These are phyloP conservation scores for Tychaedon coryphoeus DNA, from an alignment of 2,113 vertebrate genomes.

Conservation along the genomic window DNA sequence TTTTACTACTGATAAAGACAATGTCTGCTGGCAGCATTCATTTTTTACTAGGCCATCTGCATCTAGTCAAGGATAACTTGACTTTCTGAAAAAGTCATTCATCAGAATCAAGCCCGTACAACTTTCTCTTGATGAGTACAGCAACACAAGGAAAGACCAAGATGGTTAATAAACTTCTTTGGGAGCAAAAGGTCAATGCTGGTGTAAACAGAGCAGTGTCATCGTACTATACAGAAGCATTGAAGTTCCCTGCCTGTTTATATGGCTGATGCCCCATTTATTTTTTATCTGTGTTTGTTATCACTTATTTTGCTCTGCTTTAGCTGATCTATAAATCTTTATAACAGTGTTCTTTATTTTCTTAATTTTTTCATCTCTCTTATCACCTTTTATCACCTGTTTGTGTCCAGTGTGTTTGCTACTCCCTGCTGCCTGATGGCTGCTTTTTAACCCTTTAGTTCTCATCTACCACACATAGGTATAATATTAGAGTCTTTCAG, in stretches of 20 bases:
- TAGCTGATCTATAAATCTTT: slow-evolving; percentile 72
- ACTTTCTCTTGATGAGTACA: slow-evolving; percentile 64
- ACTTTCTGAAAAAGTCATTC: slow-evolving; percentile 74
- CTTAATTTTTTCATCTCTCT: slow-evolving; percentile 64
- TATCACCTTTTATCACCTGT: slow-evolving; percentile 70
- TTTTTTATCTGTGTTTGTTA: slow-evolving; percentile 71
- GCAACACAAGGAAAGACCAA: slow-evolving; percentile 62
- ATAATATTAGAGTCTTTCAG: not conserved
- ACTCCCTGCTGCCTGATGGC: not conserved
- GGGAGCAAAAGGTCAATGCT: slow-evolving; percentile 64
- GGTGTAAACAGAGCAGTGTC: slow-evolving; percentile 73
- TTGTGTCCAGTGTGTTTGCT: slow-evolving; percentile 53
- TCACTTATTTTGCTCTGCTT: slow-evolving; percentile 61
- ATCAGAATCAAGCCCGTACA: slow-evolving; percentile 61
- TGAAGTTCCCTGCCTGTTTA: slow-evolving; percentile 70
- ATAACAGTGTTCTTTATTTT: slow-evolving; percentile 67
- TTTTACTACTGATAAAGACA: slow-evolving; percentile 81
- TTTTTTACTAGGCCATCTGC: slow-evolving; percentile 84
- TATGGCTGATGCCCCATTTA: slow-evolving; percentile 54
- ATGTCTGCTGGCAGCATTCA: slow-evolving; percentile 77
- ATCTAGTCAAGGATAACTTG: slow-evolving; percentile 81
- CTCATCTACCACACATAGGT: not conserved
- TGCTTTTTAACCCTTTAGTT: not conserved
- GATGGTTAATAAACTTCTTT: slow-evolving; percentile 73
- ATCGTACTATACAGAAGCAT: slow-evolving; percentile 72